Evolutionary conservation across 2,113 vertebrate genomes (phyloP), one percentile per base, ranked within the genome.

Genomic region (Rhinogobius similis): DNA sequence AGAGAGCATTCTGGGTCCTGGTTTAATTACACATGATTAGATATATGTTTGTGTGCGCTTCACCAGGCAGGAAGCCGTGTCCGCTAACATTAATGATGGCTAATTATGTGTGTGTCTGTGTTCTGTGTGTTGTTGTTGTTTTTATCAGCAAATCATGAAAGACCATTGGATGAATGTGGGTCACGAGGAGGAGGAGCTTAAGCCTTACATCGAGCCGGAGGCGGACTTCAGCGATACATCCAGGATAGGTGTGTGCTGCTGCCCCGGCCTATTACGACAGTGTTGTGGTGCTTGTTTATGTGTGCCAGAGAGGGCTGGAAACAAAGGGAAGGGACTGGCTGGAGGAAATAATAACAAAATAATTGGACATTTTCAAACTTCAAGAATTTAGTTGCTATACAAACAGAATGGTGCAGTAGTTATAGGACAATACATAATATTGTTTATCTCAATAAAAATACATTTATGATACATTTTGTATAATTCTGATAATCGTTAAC

Each of bases 131-230:
- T 36, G 2, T 56, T 56, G 10, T 56, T 81, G 71, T 75, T 43
- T 73, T 85, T 74, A 63, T 78, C 81, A 98, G 97, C 97, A 98
- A 98, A 97, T 98, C 79, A 98, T 98, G 97, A 98, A 95, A 92
- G 97, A 98, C 91, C 94, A 95, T 48, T 98, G 97, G 97, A 98
- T 98, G 96, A 98, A 98, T 75, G 95, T 98, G 77, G 96, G 96
- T 84, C 95, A 98, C 0, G 96, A 98, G 68, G 96, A 98, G 62
- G 96, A 98, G 92, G 96, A 98, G 79, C 91, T 98, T 52, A 97
- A 98, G 85, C 97, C 96, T 27, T 95, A 98, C 65, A 88, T 91
- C 24, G 97, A 98, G 86, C 97, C 97, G 3, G 96, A 98, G 76
- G 92, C 94, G 3, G 95, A 98, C 87, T 96, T 96, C 88, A 96